Percentiles rank a stretch among this genome's conserved stretches.
phyloP scores from a whole-genome alignment of 2,888 invertebrate genomes.

The Drosophila anomelani region DNA sequence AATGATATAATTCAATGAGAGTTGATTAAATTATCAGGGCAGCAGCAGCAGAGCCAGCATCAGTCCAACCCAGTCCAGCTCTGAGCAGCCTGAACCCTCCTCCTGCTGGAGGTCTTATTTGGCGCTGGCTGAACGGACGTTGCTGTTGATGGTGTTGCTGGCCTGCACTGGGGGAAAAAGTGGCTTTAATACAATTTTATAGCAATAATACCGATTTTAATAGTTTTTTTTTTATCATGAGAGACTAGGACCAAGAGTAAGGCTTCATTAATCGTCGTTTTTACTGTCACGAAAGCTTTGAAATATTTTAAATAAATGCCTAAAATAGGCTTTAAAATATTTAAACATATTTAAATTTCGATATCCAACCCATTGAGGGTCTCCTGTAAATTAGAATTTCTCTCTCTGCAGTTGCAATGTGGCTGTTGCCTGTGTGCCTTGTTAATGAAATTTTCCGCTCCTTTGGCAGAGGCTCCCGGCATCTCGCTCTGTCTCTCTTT shows the following conservation, averaged over 20 bases:
- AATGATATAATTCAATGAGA: slow-evolving; percentile 82
- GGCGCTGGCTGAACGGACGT: slow-evolving; percentile 13
- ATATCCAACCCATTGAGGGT: background rate
- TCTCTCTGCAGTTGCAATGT: slow-evolving; percentile 21
- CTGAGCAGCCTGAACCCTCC: background rate
- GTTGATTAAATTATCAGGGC: slow-evolving; percentile 80
- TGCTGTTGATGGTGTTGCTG: slow-evolving; percentile 42
- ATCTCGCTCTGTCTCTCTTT: background rate
- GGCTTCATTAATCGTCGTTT: too few species aligned
- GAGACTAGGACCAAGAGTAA: too few species aligned
- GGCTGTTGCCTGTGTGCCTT: slow-evolving; percentile 69
- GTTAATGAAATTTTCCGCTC: slow-evolving; percentile 79
- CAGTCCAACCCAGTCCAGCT: background rate
- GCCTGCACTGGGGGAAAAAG: background rate
- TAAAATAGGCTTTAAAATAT: background rate
- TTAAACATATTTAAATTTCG: background rate
- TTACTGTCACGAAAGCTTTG: background rate
- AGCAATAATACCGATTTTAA: too few species aligned
- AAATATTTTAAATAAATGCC: background rate
- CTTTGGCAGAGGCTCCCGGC: slow-evolving; percentile 66
- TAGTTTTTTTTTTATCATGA: too few species aligned
- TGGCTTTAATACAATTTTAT: too few species aligned
- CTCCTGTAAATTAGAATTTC: background rate
- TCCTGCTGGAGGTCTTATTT: background rate
- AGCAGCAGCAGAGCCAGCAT: slow-evolving; percentile 1